Base-by-base conservation (phyloP, 2,797 vertebrate genomes). In the Mormyrus hasselquistii region DNA sequence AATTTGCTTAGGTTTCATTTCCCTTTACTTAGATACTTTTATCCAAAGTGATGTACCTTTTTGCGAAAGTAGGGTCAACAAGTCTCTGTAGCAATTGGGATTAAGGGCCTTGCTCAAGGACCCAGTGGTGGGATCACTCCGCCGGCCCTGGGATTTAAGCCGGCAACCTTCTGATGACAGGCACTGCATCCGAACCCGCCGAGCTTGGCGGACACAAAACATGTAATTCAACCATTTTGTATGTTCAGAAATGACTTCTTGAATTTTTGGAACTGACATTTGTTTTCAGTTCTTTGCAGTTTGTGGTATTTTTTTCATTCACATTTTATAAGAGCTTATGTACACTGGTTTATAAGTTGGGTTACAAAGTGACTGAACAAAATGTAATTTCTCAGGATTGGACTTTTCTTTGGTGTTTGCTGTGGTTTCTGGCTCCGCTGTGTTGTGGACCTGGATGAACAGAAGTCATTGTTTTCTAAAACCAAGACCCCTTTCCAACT, bases 381-480 rank as follows among this genome's bases (percentile, higher is more conserved):
- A 87, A 41, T 84, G 62, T 85, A 53, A 89, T 88, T 85, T 73
- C 57, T 82, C 59, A 50, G 25, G 86, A 44, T 55, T 69, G 79
- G 34, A 62, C 73, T 76, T 88, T 49, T 87, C 76, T 88, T 88
- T 84, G 88, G 86, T 88, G 88, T 86, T 82, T 88, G 62, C 91
- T 93, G 93, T 90, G 94, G 93, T 92, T 93, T 93, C 82, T 93
- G 92, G 92, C 92, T 88, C 85, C 12, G 38, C 76, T 50, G 10
- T 47, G 86, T 79, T 89, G 91, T 38, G 44, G 90, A 90, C 84
- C 87, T 22, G 84, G 87, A 93, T 95, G 92, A 95, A 95, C 92
- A 91, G 93, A 89, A 92, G 62, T 90, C 93, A 94, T 94, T 95
- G 95, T 95, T 94, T 92, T 76, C 90, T 6, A 76, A 91, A 91